Evolutionary conservation across 92 coral and sea anemone genomes (phyloP), one percentile per base, ranked within the genome.

Genomic region (Phenganax subtilis): DNA sequence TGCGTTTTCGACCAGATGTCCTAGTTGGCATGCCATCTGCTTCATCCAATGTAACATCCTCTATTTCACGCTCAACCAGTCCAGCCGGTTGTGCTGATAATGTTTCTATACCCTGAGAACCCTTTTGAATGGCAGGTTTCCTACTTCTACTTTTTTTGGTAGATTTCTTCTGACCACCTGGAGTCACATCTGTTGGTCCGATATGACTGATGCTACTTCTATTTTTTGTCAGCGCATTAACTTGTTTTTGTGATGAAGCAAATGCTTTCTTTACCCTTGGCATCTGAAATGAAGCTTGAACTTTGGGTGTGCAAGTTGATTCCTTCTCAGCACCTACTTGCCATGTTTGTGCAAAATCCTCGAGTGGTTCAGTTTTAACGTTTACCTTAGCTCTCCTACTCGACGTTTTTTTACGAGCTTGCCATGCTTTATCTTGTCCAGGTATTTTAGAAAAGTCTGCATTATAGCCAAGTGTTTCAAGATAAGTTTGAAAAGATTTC

Each of bases 191-290:
- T 64, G 61, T 81, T 27, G 47, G 67, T 55, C 60, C 58, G 10
- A 30, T 75, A 16, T 37, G 78, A 15, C 58, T 47, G 17, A 54
- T 8, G 53, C 51, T 73, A n/a, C 75, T 10, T 6, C 17, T 75
- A 20, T 62, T 81, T 71, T 63, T 47, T 44, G 83, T 80, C 47
- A 74, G 55, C 62, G 62, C 66, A 31, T 57, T 82, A 5, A 55
- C 73, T 70, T 85, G 84, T 57, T 76, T 56, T 44, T 90, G 92
- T 27, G 90, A 86, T 12, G 91, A 82, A 12, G 93, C 74, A 87
- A 93, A 91, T 14, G 87, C 89, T 44, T 91, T 89, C 71, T 90
- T 93, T 0, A 97, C 97, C 9, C 88, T 82, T 12, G 96, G 97
- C 37, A 97, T 93, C 72, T 93, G 86, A 37, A 90, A 87, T 25